Conservation (phyloP, 2,797 vertebrate genomes). For the Eulemur rubriventer region DNA sequence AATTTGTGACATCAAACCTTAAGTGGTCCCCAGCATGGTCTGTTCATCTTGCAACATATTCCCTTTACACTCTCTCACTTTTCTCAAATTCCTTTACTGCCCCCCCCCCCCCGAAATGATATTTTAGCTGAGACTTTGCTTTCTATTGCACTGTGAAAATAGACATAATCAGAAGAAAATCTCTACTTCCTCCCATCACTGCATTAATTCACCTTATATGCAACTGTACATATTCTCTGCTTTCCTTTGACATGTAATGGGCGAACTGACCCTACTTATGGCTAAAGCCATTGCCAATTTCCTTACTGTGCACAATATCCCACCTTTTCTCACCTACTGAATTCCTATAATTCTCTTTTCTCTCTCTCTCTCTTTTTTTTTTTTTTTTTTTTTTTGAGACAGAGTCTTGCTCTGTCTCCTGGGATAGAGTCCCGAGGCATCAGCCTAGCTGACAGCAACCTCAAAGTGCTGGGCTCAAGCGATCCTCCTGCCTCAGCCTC, state of each 20-base stretch:
- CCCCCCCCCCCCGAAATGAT: background rate
- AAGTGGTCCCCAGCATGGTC: too few species aligned
- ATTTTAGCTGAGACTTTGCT: background rate
- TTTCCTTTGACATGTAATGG: background rate
- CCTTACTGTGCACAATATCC: background rate
- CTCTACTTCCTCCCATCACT: too few species aligned
- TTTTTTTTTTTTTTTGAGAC: too few species aligned
- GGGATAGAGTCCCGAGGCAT: too few species aligned
- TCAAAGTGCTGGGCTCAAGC: too few species aligned
- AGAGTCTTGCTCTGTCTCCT: too few species aligned
- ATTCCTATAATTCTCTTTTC: too few species aligned
- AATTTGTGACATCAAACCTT: background rate
- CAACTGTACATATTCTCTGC: too few species aligned
- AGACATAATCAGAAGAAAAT: background rate
- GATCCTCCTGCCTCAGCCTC: too few species aligned
- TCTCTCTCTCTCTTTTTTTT: too few species aligned
- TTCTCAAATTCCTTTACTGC: background rate
- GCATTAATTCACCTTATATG: too few species aligned
- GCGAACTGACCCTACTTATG: background rate
- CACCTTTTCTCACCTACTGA: background rate
- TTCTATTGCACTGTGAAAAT: background rate
- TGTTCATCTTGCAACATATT: background rate
- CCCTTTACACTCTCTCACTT: background rate
- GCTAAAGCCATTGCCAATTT: background rate
- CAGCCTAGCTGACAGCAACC: too few species aligned